Percentiles rank a stretch among this genome's conserved stretches.
phyloP scores from a whole-genome alignment of 2,113 vertebrate genomes.

The Brachyhypopomus occidentalis region DNA sequence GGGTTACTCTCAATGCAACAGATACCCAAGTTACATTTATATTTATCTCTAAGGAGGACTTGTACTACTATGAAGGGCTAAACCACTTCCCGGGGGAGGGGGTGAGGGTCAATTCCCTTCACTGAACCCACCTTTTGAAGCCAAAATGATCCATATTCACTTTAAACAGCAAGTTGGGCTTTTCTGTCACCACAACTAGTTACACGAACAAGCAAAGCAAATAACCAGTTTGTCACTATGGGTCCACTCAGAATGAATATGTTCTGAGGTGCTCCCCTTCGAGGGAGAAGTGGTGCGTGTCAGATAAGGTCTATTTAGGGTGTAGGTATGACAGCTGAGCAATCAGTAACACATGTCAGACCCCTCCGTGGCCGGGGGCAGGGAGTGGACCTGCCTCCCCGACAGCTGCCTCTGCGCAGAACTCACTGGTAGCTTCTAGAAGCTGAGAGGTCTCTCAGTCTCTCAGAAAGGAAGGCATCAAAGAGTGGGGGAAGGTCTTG shows the following conservation, averaged over 20 bases:
- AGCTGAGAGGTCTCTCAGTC: constrained; percentile 59
- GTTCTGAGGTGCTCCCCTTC: neutral
- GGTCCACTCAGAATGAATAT: neutral
- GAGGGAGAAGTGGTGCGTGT: constrained; percentile 55
- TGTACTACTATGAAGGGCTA: constrained; percentile 43
- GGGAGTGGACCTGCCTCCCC: constrained; percentile 19
- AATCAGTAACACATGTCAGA: constrained; percentile 70
- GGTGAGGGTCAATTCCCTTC: constrained; percentile 28
- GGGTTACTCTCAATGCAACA: constrained; percentile 54
- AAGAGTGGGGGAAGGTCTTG: constrained; percentile 17
- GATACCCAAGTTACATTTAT: constrained; percentile 57
- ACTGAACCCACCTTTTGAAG: neutral
- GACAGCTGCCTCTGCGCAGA: constrained; percentile 68
- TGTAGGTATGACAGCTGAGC: constrained; percentile 76
- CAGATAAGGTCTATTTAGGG: constrained; percentile 76
- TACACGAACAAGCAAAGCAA: neutral
- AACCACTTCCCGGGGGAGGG: constrained; percentile 33
- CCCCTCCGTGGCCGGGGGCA: constrained; percentile 47
- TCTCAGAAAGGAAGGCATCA: constrained; percentile 22
- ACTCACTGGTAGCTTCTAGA: constrained; percentile 75
- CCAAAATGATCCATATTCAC: neutral
- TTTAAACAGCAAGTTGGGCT: neutral
- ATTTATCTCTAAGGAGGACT: constrained; percentile 68
- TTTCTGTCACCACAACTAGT: neutral
- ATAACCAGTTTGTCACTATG: neutral